Evolutionary conservation across 2,888 invertebrate species (phyloP).

Genomic region (Macrophya alboannulata): DNA sequence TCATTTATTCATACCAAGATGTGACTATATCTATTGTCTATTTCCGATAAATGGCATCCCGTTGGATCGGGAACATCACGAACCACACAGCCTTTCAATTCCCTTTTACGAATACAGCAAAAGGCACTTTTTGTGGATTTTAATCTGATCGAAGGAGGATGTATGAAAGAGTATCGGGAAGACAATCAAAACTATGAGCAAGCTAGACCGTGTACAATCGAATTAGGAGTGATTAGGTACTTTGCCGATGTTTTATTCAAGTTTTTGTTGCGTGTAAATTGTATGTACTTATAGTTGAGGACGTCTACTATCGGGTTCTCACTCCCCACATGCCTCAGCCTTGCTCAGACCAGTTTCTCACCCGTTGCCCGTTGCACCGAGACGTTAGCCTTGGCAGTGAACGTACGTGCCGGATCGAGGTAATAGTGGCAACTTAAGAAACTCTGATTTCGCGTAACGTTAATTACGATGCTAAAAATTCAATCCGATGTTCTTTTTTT

Average conservation of each 20-base stretch:
- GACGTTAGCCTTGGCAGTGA: constrained; percentile 50
- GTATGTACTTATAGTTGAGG: constrained; percentile 2
- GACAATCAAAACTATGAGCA: not conserved
- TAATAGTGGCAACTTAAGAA: constrained; percentile 19
- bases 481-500: no score
- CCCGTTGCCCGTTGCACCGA: constrained; percentile 42
- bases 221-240: not conserved
- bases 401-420: constrained; percentile 20
- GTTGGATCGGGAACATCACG: not conserved
- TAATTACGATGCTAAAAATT: not conserved
- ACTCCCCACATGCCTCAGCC: constrained; percentile 2
- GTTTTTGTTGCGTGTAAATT: not conserved
- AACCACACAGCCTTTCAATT: not conserved
- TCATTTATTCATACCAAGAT: constrained; percentile 41
- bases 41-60: constrained; percentile 13
- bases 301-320: constrained; percentile 29
- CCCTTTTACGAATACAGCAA: not conserved
- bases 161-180: not conserved
- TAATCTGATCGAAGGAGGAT: not conserved
- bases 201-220: not conserved
- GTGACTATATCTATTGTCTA: constrained; percentile 6
- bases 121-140: no score
- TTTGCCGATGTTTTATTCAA: not conserved
- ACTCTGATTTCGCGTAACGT: constrained; percentile 13
- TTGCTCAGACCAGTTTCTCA: constrained; percentile 43